Base-by-base conservation (phyloP, 1,140 invertebrate genomes). In the Epicauta chinensis region DNA sequence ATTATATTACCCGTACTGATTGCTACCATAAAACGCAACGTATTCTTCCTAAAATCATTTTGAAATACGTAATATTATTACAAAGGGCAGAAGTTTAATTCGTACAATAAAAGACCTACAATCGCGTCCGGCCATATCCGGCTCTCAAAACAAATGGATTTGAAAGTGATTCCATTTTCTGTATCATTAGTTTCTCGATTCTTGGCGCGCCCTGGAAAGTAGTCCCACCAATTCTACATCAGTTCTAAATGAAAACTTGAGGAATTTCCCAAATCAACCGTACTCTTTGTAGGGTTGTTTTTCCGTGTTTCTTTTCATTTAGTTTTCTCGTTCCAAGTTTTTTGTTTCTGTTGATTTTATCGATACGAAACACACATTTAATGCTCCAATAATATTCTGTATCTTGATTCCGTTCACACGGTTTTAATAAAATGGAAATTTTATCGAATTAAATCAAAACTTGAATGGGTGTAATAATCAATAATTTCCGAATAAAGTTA, bases 141-240 rank as follows among this genome's bases (percentile, higher is more conserved):
- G 31, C 36, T 10, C 37, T 40, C 23, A 53, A 56, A 61, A 61
- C 61, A 61, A 63, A 63, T 61, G 61, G 57, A 61, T 61, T 53
- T 43, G 56, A 59, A 61, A 59, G 59, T 63, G 59, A 63, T 63
- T 61, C 55, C 59, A 63, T 63, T 63, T 63, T 61, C 61, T 60
- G 59, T 54, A 52, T 61, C 61, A 63, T 63, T 63, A 63, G 61
- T 55, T 61, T 59, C 50, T 52, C 23, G 23, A 58, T 57, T 59
- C 52, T 52, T 55, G 52, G 42, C 53, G 52, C n/a, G n/a, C n/a
- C 23, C 40, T 30, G 31, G 32, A 34, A 34, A 11, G 10, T 11
- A 11, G 11, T 11, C 32, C 32, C 32, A 23, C 17, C 17, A 7
- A 16, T 34, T 42, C 32, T 15, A 29, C 37, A 36, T 41, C 31